Base-by-base conservation (phyloP, 1,140 invertebrate genomes). In the Nixonia krombeini region DNA sequence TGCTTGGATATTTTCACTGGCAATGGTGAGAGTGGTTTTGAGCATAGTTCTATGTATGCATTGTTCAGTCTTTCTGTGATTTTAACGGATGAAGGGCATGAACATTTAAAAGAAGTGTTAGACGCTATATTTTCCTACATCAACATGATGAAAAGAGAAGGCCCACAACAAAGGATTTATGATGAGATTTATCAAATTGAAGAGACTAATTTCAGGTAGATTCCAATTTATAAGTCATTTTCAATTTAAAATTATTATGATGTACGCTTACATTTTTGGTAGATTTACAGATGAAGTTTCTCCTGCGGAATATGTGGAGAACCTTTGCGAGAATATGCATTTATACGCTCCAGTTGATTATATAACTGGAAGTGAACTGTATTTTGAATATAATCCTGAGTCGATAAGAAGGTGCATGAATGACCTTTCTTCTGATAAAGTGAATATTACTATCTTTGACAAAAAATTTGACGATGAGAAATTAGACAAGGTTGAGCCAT, bases 341-440 rank as follows among this genome's bases (percentile, higher is more conserved):
- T 88, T 90, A 68, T 96, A 90, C 81, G 88, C 90, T 1, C 88
- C 92, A 0, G 84, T 89, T 73, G 90, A 96, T 77, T 94, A 94
- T 70, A 87, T 98, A 15, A 91, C 90, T 12, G 94, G 92, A 0
- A 86, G 87, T 16, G 87, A 90, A 47, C 78, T 96, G 0, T 91
- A 91, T 77, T 92, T 90, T 53, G 91, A 96, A 57, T 97, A 92
- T 77, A 87, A 94, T 73, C 90, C 93, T 4, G 88, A 92, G 58
- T 86, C 83, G 10, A 92, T 96, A 51, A 79, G 78, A 17, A 84
- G 87, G 21, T 85, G 94, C 2, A 74, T 96, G 21, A 83, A 90
- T 4, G 84, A 87, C 58, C 83, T 96, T 51, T 87, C 84, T 0
- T 90, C 92, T 0, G 88, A 92, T 4, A 90, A 89, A 23, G 91